Percentiles rank a stretch among this genome's conserved stretches.
Conservation (phyloP, 2,113 vertebrate species). For the Muntiacus muntjak region DNA sequence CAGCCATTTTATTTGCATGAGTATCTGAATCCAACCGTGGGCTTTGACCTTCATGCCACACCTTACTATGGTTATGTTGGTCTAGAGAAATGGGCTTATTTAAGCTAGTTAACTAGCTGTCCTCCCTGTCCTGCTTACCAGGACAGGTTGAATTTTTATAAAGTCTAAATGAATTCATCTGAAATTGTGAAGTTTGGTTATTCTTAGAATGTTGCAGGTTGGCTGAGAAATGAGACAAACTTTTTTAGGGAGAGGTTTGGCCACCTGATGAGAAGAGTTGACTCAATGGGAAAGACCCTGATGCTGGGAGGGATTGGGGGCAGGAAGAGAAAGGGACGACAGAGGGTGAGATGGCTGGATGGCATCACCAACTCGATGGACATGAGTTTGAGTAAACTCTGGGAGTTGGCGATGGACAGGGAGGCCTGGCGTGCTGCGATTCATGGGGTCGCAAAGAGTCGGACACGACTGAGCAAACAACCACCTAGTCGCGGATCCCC, state of each 20-base stretch:
- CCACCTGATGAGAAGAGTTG: neutral
- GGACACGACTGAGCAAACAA: fast-evolving
- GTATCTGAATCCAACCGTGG: neutral
- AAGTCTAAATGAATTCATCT: neutral
- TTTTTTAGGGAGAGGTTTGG: neutral
- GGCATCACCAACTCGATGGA: neutral
- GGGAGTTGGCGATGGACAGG: neutral
- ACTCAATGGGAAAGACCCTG: neutral
- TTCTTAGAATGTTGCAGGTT: neutral
- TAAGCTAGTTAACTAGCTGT: neutral
- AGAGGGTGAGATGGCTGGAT: neutral
- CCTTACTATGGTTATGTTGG: neutral
- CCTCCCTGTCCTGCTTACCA: neutral
- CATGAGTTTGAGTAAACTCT: neutral
- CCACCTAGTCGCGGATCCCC: neutral
- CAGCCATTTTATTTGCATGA: neutral
- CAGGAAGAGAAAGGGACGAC: neutral
- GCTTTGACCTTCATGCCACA: neutral
- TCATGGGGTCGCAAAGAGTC: neutral
- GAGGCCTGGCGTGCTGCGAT: neutral
- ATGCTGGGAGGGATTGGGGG: neutral
- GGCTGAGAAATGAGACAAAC: neutral
- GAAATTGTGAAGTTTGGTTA: neutral
- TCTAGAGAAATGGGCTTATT: neutral
- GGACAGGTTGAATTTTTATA: neutral